Evolutionary conservation across 2,113 vertebrate genomes (phyloP), one percentile per base, ranked within the genome.

Genomic region (Gobio gobio): DNA sequence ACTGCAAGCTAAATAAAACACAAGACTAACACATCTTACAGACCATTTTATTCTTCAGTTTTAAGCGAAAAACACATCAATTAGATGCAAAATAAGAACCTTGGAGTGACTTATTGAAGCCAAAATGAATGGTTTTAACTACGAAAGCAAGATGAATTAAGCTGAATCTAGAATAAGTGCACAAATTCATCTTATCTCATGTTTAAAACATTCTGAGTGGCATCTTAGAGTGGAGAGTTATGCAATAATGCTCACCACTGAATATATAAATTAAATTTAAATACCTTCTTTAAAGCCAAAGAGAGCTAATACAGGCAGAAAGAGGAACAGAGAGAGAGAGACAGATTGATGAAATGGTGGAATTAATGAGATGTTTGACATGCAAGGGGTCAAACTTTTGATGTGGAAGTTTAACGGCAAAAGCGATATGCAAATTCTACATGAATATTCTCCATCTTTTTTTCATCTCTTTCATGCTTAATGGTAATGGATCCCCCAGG

Each of bases 201-300:
- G 84, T 88, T 85, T 83, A 43, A 87, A 85, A 86, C 87, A 86
- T 88, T 49, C 20, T 8, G 20, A 26, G 59, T 12, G 43, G 54
- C 74, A 70, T 14, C 13, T 56, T 22, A 51, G 54, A 80, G 33
- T 40, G 26, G 63, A 78, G 58, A 81, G 81, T 84, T 77, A 33
- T 3, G n/a, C 12, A 51, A 36, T 88, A 75, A 24, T 58, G 64
- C 80, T 83, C 24, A n/a, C 10, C 0, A 16, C 72, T 83, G 43
- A 86, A 86, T 88, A 80, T 83, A 64, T 86, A 40, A 78, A 79
- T 51, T 16, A 54, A 58, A 16, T 26, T 47, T 70, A 26, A 47
- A 74, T 12, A 14, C 73, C 49, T 54, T 81, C n/a, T 83, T 75
- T 68, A 77, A 83, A 45, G 13, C 4, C 64, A 83, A 43, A 18